Evolutionary conservation across 2,888 invertebrate species (phyloP).

Genomic region (Mayetiola destructor): DNA sequence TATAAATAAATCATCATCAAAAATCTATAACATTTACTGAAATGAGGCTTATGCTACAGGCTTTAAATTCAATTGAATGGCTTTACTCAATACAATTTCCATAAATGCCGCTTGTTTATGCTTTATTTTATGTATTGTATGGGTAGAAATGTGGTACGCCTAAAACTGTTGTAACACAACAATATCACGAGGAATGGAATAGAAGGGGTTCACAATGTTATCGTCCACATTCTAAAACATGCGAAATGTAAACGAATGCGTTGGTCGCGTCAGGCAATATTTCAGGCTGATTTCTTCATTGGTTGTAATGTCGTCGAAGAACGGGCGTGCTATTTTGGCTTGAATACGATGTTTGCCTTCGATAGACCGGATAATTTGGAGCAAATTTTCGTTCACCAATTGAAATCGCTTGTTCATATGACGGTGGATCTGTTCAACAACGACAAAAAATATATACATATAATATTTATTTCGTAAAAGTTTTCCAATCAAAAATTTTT

Average conservation of each 20-base stretch:
- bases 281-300: not conserved
- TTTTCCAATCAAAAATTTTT: no score
- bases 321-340: slow-evolving; percentile 7
- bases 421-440: slow-evolving; percentile 29
- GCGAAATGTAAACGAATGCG: not conserved
- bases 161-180: no score
- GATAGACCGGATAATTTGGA: slow-evolving; percentile 11
- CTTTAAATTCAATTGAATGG: no score
- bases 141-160: no score
- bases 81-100: no score
- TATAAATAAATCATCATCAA: no score
- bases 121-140: no score
- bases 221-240: not conserved
- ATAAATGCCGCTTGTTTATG: no score
- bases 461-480: not conserved
- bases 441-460: slow-evolving; percentile 5
- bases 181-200: no score
- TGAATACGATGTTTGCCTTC: not conserved
- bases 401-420: slow-evolving; percentile 33
- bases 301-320: not conserved
- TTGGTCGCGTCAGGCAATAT: no score
- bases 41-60: no score
- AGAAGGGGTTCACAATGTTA: not conserved
- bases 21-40: no score
- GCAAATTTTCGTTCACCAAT: slow-evolving; percentile 3